Evolutionary conservation across 1,140 invertebrate species (phyloP).

Genomic region (Drosophila pseudoananassae): DNA sequence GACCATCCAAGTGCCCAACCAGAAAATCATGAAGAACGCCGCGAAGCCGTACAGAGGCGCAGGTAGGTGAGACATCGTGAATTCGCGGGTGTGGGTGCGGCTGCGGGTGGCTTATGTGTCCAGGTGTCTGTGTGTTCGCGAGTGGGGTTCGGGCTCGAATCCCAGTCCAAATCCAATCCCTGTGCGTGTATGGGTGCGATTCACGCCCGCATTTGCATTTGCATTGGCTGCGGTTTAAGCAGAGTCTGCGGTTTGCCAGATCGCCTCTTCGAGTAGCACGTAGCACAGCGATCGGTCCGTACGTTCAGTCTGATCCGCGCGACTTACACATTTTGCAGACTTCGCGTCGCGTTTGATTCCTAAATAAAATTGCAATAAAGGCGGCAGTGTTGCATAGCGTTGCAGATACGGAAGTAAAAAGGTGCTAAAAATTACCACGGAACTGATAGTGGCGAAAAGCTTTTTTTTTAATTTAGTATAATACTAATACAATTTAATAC

Average conservation of each 20-base stretch:
- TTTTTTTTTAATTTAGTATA: background rate
- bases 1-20: slow-evolving; percentile 88
- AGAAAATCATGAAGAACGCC: slow-evolving; percentile 89
- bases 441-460: background rate
- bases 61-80: slow-evolving; percentile 75
- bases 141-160: slow-evolving; percentile 41
- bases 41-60: slow-evolving; percentile 86
- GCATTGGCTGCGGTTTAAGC: slow-evolving; percentile 44
- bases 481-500: background rate
- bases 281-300: slow-evolving; percentile 22
- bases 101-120: slow-evolving; percentile 20
- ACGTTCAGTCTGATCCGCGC: slow-evolving; percentile 35
- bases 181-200: slow-evolving; percentile 36
- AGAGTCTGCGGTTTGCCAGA: slow-evolving; percentile 11
- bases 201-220: slow-evolving; percentile 34
- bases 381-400: slow-evolving; percentile 17
- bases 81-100: slow-evolving; percentile 14
- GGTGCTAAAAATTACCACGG: slow-evolving; percentile 23
- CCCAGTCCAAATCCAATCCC: slow-evolving; percentile 24
- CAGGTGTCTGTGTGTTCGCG: slow-evolving; percentile 23
- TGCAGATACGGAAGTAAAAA: slow-evolving; percentile 53
- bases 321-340: slow-evolving; percentile 53
- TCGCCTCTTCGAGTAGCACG: slow-evolving; percentile 19
- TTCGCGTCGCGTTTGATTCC: slow-evolving; percentile 60
- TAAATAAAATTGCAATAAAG: slow-evolving; percentile 61